These are phyloP conservation scores for Eristalis arbustorum DNA, from an alignment of 2,888 invertebrate genomes.

Conservation along the genomic window DNA sequence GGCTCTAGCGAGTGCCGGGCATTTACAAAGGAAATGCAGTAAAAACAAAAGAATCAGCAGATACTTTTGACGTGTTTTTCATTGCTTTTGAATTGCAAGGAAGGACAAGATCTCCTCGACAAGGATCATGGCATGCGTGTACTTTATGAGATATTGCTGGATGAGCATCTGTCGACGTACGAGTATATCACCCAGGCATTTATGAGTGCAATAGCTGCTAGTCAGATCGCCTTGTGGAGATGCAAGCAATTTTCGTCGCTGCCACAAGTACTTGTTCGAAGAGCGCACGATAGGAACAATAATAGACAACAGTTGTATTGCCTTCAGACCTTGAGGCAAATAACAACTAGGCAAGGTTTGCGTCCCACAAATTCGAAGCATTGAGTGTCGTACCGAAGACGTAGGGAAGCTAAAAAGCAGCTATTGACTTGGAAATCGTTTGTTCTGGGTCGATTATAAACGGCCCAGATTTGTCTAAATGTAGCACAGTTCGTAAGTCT, in stretches of 20 bases:
- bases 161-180: conserved; percentile 64
- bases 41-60: conserved; percentile 49
- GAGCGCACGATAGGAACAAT: conserved; percentile 72
- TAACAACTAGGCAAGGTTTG: conserved; percentile 76
- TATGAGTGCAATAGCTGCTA: conserved; percentile 72
- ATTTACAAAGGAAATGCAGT: no score
- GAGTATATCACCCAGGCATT: conserved; percentile 74
- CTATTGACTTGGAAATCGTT: conserved; percentile 31
- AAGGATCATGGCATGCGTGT: conserved; percentile 73
- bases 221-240: conserved; percentile 73
- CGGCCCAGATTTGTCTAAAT: no score
- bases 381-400: conserved; percentile 71
- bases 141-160: conserved; percentile 73
- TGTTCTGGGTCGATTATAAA: no score
- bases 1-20: no score
- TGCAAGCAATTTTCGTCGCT: conserved; percentile 76
- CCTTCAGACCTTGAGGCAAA: conserved; percentile 75
- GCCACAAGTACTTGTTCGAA: conserved; percentile 73
- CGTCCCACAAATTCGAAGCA: conserved; percentile 70
- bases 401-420: conserved; percentile 3
- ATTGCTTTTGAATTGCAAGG: conserved; percentile 75
- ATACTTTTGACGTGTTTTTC: conserved; percentile 77
- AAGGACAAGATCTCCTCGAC: conserved; percentile 75
- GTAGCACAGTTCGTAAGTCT: no score
- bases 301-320: conserved; percentile 75